Base-by-base conservation (phyloP, 1,140 invertebrate genomes). In the Hyposmocoma kahamanoa region DNA sequence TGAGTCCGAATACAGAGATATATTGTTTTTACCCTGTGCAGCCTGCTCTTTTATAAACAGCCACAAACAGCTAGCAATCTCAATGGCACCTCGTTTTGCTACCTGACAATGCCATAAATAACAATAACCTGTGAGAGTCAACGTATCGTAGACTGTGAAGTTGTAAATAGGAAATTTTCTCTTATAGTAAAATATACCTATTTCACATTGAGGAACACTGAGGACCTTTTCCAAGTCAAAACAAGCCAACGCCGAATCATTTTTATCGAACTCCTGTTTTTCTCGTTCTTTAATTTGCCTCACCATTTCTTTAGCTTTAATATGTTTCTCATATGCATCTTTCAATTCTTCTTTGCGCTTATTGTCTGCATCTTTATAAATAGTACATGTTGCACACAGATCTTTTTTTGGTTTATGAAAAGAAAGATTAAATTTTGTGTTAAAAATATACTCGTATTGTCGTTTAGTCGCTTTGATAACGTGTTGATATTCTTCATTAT, bases 1-100 rank as follows among this genome's bases (percentile, higher is more conserved):
- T 36, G 66, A 63, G 48, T 77, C 75, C 0, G 67, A 70, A 47
- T 71, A 74, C 36, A 62, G 51, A n/a, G 38, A 49, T 28, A 67
- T 48, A 3, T 53, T 34, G 21, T 28, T 50, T 15, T 50, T 47
- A 17, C 51, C 56, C 34, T n/a, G 2, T 26, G 48, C 26, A 9
- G 17, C 6, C 42, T 51, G 36, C n/a, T 21, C 18, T 15, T 49
- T 2, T 1, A 65, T 49, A 42, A 57, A 62, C 13, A 55, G 13
- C 10, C 21, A 48, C 11, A 63, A 41, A 39, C 64, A 63, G 30
- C 55, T 61, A 1, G 28, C 52, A 3, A 67, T 54, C 46, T 67
- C 57, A 39, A 21, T 62, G 1, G 42, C 21, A 3, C 55, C 56
- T 22, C 53, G 45, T 51, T 64, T 64, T 10, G 53, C 58, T 13